A percentile compares a stretch with the other conserved stretches of the same genome.
These are phyloP conservation scores for Tenrec ecaudatus DNA, from an alignment of 2,113 vertebrate species.

Conservation along the genomic window DNA sequence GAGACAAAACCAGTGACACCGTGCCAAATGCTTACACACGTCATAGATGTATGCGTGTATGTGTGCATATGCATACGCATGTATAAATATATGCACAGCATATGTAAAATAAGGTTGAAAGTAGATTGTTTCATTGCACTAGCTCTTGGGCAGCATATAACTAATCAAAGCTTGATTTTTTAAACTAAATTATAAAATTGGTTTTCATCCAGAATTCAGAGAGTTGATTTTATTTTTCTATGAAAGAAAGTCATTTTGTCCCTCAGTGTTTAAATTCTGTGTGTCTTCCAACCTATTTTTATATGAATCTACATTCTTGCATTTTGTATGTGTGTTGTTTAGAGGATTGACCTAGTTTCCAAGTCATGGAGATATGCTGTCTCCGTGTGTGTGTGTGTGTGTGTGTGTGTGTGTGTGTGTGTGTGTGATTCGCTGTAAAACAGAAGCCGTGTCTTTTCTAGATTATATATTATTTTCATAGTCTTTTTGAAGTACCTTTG, in stretches of 20 bases:
- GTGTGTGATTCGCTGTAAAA: constrained; percentile 1
- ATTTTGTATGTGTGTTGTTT: neutral
- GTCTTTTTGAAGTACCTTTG: constrained; percentile 26
- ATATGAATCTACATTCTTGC: neutral
- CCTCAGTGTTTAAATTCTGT: constrained; percentile 19
- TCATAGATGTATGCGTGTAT: neutral
- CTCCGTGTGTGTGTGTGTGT: neutral
- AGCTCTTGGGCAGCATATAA: neutral
- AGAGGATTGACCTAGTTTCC: constrained; percentile 19
- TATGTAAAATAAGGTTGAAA: neutral
- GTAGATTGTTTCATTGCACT: neutral
- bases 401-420: neutral
- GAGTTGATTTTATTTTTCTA: constrained; percentile 31
- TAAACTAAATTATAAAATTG: constrained; percentile 25
- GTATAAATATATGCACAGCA: neutral
- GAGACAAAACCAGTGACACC: neutral
- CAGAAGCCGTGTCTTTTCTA: neutral
- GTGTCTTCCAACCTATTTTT: neutral
- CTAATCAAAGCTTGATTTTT: constrained; percentile 16
- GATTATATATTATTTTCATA: constrained; percentile 15
- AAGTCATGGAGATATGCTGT: neutral
- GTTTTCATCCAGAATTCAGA: constrained; percentile 27
- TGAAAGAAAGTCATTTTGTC: neutral
- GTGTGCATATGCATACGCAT: neutral
- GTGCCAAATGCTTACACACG: neutral